Evolutionary conservation across 2,888 invertebrate genomes (phyloP).

Genomic region (Erebia epiphron): DNA sequence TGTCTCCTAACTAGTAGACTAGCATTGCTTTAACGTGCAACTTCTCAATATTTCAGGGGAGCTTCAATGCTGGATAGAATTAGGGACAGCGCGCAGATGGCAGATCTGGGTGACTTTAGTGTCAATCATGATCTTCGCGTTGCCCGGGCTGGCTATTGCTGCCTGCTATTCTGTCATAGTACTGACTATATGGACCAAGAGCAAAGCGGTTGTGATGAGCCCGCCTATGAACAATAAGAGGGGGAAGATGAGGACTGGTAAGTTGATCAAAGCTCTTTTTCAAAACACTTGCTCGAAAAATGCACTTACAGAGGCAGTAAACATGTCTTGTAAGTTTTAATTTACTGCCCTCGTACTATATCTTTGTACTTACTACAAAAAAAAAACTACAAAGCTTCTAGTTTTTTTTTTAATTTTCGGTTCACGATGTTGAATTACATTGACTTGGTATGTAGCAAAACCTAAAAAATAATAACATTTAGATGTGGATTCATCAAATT

Average conservation of each 20-base stretch:
- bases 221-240: slow-evolving; percentile 76
- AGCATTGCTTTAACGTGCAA: neutral
- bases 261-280: neutral
- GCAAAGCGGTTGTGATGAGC: slow-evolving; percentile 85
- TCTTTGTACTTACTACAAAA: no score
- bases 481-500: no score
- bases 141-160: slow-evolving; percentile 94
- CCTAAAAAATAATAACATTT: no score
- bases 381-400: no score
- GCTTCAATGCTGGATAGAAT: slow-evolving; percentile 95
- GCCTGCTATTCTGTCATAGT: slow-evolving; percentile 96
- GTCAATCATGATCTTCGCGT: slow-evolving; percentile 90
- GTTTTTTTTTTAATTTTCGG: no score
- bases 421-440: no score
- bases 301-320: no score
- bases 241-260: slow-evolving; percentile 53
- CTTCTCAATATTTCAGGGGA: slow-evolving; percentile 71
- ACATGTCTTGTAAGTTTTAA: no score
- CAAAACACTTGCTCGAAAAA: no score
- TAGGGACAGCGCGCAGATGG: slow-evolving; percentile 89
- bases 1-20: no score
- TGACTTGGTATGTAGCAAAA: no score
- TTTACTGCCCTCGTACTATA: no score
- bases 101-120: slow-evolving; percentile 94
- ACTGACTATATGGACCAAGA: slow-evolving; percentile 95